Evolutionary conservation across 2,113 vertebrate genomes (phyloP), one percentile per base, ranked within the genome.

Genomic region (Vulpes ferrilata): DNA sequence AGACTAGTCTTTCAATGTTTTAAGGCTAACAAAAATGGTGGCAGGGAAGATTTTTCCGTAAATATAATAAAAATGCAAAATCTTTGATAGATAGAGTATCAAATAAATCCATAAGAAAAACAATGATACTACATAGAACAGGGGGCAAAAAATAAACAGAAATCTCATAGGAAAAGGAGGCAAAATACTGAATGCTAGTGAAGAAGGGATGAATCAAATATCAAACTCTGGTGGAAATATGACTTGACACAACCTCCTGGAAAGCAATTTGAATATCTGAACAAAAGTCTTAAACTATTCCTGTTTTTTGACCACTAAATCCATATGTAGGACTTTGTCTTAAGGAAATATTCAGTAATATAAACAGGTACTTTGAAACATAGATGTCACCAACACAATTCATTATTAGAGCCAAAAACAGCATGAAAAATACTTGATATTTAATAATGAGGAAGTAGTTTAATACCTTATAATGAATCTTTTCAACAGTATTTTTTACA

Each of bases 381-480:
- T 35, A 13, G 64, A 80, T 92, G 8, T 79, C 30, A 23, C 64
- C 3, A 79, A 35, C 20, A 84, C 23, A 38, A 59, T 87, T 90
- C 67, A 74, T 48, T 84, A 79, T 32, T 84, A 64, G 25, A 88
- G 38, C 23, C 76, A 83, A 91, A 81, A 96, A 53, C 5, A 84
- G 12, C 10, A 73, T 51, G 59, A 76, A 25, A 67, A 97, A 38
- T 81, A 65, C 9, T 71, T 78, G 19, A 32, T 35, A 76, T 51
- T 97, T 81, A 53, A 60, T 69, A n/a, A 79, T 60, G 71, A 27
- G 22, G 51, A 78, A 91, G 35, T 59, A 84, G 2, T n/a, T 80
- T 43, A 59, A 88, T 80, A 85, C 3, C 69, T 87, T 95, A 25
- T 87, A 67, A 48, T 51, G 71, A 30, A 78, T 94, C n/a, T 83